phyloP scores from a whole-genome alignment of 2,888 invertebrate genomes.

The Cremastinae sp. region DNA sequence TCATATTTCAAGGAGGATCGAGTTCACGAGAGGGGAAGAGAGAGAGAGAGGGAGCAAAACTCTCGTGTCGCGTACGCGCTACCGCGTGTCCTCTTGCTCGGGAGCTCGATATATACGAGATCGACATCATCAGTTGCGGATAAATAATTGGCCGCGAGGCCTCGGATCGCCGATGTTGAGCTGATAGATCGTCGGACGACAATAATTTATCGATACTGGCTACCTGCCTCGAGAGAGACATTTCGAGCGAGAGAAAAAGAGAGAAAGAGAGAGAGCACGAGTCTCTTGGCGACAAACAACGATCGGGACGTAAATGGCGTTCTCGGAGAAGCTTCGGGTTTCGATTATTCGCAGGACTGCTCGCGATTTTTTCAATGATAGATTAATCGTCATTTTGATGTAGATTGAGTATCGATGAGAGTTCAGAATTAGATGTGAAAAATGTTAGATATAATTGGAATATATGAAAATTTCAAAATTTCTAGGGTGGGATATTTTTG shows the following conservation, averaged over 20 bases:
- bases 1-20: constrained; percentile 52
- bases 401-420: constrained; percentile 5
- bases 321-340: constrained; percentile 58
- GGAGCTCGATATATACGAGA: neutral
- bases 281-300: too few species aligned
- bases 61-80: constrained; percentile 24
- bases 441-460: too few species aligned
- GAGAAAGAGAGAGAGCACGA: too few species aligned
- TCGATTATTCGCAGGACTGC: constrained; percentile 61
- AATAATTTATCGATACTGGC: constrained; percentile 61
- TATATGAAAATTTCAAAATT: too few species aligned
- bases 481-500: too few species aligned
- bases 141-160: constrained; percentile 60
- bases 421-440: too few species aligned
- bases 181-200: constrained; percentile 59
- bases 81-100: neutral
- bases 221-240: neutral
- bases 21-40: constrained; percentile 40
- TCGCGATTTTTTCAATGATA: neutral
- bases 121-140: constrained; percentile 13
- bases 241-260: constrained; percentile 25
- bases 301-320: constrained; percentile 60
- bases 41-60: too few species aligned
- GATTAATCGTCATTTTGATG: constrained; percentile 1
- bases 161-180: constrained; percentile 22